These are phyloP conservation scores for Spialia ferax DNA, from an alignment of 2,888 invertebrate genomes.

Conservation along the genomic window DNA sequence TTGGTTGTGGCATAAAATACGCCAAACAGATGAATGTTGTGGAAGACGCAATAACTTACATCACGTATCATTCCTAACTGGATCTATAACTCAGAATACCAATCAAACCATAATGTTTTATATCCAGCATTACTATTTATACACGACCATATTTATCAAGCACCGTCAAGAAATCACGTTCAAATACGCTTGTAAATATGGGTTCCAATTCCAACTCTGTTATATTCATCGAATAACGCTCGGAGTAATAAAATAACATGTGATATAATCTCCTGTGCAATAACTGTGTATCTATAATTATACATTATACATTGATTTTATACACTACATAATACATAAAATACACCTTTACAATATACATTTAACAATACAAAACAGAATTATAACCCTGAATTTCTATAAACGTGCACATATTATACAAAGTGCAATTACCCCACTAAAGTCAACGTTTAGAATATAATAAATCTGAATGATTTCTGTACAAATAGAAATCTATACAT, in stretches of 20 bases:
- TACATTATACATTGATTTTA: constrained; percentile 28
- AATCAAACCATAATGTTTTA: constrained; percentile 10
- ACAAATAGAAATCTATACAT: constrained; percentile 46
- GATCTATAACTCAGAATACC: neutral
- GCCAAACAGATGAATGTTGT: constrained; percentile 15
- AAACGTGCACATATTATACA: constrained; percentile 33
- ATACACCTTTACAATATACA: constrained; percentile 38
- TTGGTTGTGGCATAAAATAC: neutral
- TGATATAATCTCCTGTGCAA: constrained; percentile 23
- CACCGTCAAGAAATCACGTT: constrained; percentile 11
- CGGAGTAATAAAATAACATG: constrained; percentile 26
- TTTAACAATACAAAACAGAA: constrained; percentile 39
- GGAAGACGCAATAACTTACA: constrained; percentile 34
- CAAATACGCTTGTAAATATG: constrained; percentile 25
- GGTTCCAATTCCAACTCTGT: constrained; percentile 2
- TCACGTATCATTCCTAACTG: constrained; percentile 21
- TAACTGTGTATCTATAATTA: constrained; percentile 25
- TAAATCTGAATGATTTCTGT: constrained; percentile 42
- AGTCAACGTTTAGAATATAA: constrained; percentile 32
- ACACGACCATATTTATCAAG: constrained; percentile 20
- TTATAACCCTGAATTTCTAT: constrained; percentile 36
- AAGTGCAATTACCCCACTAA: constrained; percentile 34
- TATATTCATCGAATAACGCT: constrained; percentile 12
- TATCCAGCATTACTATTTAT: neutral
- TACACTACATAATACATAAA: constrained; percentile 36